phyloP scores from a whole-genome alignment of 2,113 vertebrate genomes.

The Paratilapia polleni region DNA sequence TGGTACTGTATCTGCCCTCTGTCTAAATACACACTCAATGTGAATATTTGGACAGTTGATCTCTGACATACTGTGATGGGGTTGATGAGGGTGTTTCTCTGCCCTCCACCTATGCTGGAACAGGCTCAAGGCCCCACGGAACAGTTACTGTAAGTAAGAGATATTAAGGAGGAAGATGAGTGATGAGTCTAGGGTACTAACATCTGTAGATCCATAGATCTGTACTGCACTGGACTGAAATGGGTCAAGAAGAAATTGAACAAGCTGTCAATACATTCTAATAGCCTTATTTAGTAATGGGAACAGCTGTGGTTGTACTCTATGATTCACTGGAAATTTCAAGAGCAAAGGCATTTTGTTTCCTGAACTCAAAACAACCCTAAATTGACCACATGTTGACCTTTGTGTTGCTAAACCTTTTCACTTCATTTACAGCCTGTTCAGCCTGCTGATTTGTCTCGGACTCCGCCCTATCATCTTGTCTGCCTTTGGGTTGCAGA shows the following conservation, averaged over 20 bases:
- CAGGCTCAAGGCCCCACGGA: not conserved
- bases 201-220: not conserved
- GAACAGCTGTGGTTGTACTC: not conserved
- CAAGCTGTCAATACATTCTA: not conserved
- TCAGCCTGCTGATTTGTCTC: constrained; percentile 12
- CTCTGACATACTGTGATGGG: not conserved
- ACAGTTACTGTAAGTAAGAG: not conserved
- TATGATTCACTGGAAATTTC: not conserved
- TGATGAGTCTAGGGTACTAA: not conserved
- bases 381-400: constrained; percentile 34
- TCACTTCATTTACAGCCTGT: constrained; percentile 21
- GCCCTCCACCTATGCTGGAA: no score
- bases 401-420: constrained; percentile 52
- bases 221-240: not conserved
- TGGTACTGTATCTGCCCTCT: no score
- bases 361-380: not conserved
- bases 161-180: not conserved
- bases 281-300: not conserved
- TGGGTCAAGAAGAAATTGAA: not conserved
- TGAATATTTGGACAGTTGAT: not conserved
- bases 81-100: no score
- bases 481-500: constrained; percentile 29
- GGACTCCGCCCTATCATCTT: constrained; percentile 16
- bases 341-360: not conserved
- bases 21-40: no score